A percentile compares a stretch with the other conserved stretches of the same genome.
These are phyloP conservation scores for Platyscelio sp. DNA, from an alignment of 2,888 invertebrate species.

Conservation along the genomic window DNA sequence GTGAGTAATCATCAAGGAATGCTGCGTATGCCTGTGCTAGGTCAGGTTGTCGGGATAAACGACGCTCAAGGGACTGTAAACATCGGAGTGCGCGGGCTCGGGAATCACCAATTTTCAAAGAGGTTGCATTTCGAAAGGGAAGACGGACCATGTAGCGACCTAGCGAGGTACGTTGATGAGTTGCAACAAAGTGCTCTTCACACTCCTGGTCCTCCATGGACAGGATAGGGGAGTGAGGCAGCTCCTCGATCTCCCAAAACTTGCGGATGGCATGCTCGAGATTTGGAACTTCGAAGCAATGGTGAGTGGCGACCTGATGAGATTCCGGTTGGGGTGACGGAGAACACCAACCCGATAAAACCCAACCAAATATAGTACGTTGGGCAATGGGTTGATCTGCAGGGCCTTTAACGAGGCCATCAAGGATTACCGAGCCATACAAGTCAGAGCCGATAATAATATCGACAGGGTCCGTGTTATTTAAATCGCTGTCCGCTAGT, in stretches of 20 bases:
- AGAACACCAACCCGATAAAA: neutral
- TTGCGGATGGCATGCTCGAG: neutral
- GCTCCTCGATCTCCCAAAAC: neutral
- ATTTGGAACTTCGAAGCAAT: neutral
- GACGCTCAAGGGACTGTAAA: neutral
- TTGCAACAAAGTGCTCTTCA: neutral
- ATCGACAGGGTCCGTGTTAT: neutral
- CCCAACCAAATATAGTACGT: slow-evolving; percentile 7
- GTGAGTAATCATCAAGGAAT: neutral
- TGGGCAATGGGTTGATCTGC: neutral
- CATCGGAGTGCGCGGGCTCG: neutral
- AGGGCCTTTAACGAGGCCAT: neutral
- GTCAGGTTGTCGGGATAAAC: neutral
- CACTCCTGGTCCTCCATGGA: neutral
- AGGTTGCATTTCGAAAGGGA: neutral
- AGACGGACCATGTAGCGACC: neutral
- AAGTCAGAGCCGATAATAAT: neutral
- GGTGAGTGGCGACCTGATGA: neutral
- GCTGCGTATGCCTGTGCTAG: neutral
- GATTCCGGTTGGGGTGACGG: neutral
- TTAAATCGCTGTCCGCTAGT: neutral
- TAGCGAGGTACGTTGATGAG: neutral
- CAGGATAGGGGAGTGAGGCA: neutral
- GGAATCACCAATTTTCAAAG: neutral
- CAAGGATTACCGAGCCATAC: neutral